Evolutionary conservation across 2,113 vertebrate genomes (phyloP), one percentile per base, ranked within the genome.

Genomic region (Mus pahari): DNA sequence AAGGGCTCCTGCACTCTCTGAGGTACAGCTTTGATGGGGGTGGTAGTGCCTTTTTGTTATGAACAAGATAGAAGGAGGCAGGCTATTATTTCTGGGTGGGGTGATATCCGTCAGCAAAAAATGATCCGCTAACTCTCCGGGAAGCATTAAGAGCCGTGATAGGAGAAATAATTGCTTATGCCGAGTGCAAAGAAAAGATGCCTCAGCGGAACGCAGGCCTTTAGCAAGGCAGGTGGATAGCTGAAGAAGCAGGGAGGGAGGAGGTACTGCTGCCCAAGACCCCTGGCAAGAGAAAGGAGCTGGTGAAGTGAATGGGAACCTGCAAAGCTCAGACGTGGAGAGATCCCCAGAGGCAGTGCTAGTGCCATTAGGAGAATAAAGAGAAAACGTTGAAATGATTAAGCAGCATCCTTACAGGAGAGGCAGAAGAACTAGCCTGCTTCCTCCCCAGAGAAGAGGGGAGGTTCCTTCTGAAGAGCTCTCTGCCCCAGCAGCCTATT

Each of bases 91-190:
- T 97, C 95, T 98, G 95, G 95, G 92, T 90, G 96, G 96, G 95
- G 94, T 97, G 96, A 92, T 96, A 97, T 94, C 96, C 6, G 66
- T 97, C 97, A 97, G 97, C 36, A 98, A 96, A 97, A 98, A 97
- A 97, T 90, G 97, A 98, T 97, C 95, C 70, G 97, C 95, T 96
- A 97, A 97, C 96, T 97, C 96, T 97, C 95, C 0, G 0, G 82
- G 94, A 97, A 97, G n/a, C 92, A 98, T 95, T 96, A 98, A 97
- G 93, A 96, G 86, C 92, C 94, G 39, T 95, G 95, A 97, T 98
- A 98, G 96, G 95, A 97, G 97, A 97, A 98, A 96, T 98, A 98
- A 98, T 97, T 98, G 97, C 97, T 98, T 91, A 28, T n/a, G 84
- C 90, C 39, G 10, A 73, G 55, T 70, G 60, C 96, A 98, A 96